Conservation (phyloP, 1,140 invertebrate genomes). For the Drosophila kurseongensis region DNA sequence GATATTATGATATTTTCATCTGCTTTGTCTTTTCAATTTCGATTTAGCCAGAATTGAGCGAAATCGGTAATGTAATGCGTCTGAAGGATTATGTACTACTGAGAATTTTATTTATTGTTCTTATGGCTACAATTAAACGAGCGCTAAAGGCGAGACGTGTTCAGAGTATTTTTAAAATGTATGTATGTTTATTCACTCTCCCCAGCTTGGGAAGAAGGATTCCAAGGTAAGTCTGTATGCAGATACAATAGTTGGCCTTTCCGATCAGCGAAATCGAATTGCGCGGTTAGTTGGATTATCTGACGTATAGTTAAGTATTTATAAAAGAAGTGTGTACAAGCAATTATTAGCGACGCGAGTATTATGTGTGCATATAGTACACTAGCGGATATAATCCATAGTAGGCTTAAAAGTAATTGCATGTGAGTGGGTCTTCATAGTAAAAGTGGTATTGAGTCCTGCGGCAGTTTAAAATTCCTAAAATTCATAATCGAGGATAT, state of each 20-base stretch:
- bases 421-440: neutral
- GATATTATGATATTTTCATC: no score
- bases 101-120: slow-evolving; percentile 42
- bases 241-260: slow-evolving; percentile 30
- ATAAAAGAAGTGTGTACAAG: slow-evolving; percentile 23
- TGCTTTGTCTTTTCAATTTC: neutral
- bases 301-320: slow-evolving; percentile 24
- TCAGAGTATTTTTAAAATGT: slow-evolving; percentile 42
- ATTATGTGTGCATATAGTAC: slow-evolving; percentile 34
- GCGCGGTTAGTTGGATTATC: slow-evolving; percentile 28
- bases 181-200: slow-evolving; percentile 15
- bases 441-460: neutral
- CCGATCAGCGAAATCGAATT: slow-evolving; percentile 19
- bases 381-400: slow-evolving; percentile 20
- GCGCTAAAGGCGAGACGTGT: slow-evolving; percentile 43
- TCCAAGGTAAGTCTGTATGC: slow-evolving; percentile 13
- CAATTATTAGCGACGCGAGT: slow-evolving; percentile 28
- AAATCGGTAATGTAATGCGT: slow-evolving; percentile 5
- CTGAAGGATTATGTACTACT: slow-evolving; percentile 14
- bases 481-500: no score
- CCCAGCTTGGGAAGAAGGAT: neutral
- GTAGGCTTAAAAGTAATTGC: slow-evolving; percentile 8
- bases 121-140: slow-evolving; percentile 34
- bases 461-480: neutral
- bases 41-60: slow-evolving; percentile 10